Percentiles rank a stretch among this genome's conserved stretches.
These are phyloP conservation scores for Taphrorychus bicolor DNA, from an alignment of 2,888 invertebrate genomes.

Conservation along the genomic window DNA sequence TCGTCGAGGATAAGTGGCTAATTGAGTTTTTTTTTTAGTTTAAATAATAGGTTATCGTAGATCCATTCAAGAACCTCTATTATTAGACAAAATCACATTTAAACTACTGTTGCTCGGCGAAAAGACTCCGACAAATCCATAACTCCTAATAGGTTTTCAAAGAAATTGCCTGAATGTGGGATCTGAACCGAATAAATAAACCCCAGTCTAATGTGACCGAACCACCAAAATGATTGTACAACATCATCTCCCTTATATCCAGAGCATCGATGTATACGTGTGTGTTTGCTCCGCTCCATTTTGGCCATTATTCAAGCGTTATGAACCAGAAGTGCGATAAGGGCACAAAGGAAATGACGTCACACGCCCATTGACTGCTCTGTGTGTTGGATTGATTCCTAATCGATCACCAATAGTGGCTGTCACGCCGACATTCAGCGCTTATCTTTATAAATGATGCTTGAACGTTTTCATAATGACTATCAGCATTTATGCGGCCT, in stretches of 20 bases:
- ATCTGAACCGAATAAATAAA: too few relatives aligned
- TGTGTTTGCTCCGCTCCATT: slow-evolving; percentile 51
- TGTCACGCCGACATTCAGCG: slow-evolving; percentile 56
- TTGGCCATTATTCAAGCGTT: slow-evolving; percentile 60
- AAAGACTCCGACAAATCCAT: too few relatives aligned
- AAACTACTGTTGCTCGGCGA: too few relatives aligned
- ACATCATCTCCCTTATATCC: slow-evolving; percentile 27
- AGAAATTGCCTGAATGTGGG: too few relatives aligned
- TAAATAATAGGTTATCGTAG: too few relatives aligned
- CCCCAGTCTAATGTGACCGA: too few relatives aligned
- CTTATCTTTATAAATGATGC: slow-evolving; percentile 62
- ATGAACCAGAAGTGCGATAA: slow-evolving; percentile 62
- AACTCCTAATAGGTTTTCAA: too few relatives aligned
- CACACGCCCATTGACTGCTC: slow-evolving; percentile 60
- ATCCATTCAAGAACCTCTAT: too few relatives aligned
- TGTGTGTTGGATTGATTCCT: slow-evolving; percentile 59
- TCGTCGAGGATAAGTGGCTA: too few relatives aligned
- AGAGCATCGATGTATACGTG: slow-evolving; percentile 39
- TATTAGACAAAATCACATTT: too few relatives aligned
- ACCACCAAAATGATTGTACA: slow-evolving; percentile 22
- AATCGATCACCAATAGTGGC: slow-evolving; percentile 59
- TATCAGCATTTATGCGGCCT: slow-evolving; percentile 41
- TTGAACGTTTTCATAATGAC: slow-evolving; percentile 57
- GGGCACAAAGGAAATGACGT: slow-evolving; percentile 62
- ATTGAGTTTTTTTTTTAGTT: too few relatives aligned